These are phyloP conservation scores for Lepilemur ruficaudatus DNA, from an alignment of 2,797 vertebrate genomes.

Conservation along the genomic window DNA sequence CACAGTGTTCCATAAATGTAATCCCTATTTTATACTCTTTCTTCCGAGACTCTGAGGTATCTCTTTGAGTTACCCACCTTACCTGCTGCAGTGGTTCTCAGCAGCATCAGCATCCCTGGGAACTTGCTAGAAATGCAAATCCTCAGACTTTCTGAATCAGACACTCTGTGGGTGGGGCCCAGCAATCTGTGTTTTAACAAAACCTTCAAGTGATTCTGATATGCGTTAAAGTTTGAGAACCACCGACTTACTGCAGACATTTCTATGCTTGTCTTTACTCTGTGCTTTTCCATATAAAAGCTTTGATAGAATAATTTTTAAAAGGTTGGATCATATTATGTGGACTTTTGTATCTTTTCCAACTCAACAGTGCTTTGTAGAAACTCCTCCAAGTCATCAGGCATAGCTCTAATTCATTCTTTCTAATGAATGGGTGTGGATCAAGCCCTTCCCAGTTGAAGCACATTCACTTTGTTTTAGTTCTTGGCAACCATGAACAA, in stretches of 20 bases:
- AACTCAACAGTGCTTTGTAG: neutral
- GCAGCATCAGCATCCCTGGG: neutral
- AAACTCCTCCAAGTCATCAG: neutral
- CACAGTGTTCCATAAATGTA: neutral
- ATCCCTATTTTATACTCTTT: neutral
- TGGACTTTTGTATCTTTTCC: neutral
- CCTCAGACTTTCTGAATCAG: neutral
- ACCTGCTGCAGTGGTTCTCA: neutral
- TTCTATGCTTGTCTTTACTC: neutral
- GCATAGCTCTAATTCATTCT: neutral
- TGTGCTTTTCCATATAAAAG: neutral
- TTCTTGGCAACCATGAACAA: neutral
- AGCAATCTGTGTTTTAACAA: neutral
- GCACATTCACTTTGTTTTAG: neutral
- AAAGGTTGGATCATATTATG: neutral
- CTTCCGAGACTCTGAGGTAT: neutral
- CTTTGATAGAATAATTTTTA: neutral
- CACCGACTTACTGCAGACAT: neutral
- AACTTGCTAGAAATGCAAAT: neutral
- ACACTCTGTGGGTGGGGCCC: neutral
- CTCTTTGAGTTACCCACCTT: neutral
- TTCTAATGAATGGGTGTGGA: neutral
- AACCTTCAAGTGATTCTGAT: neutral
- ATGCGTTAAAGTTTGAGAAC: neutral
- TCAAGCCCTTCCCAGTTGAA: neutral